phyloP scores from a whole-genome alignment of 92 coral and sea anemone genomes.

The Zoanthus sansibaricus region DNA sequence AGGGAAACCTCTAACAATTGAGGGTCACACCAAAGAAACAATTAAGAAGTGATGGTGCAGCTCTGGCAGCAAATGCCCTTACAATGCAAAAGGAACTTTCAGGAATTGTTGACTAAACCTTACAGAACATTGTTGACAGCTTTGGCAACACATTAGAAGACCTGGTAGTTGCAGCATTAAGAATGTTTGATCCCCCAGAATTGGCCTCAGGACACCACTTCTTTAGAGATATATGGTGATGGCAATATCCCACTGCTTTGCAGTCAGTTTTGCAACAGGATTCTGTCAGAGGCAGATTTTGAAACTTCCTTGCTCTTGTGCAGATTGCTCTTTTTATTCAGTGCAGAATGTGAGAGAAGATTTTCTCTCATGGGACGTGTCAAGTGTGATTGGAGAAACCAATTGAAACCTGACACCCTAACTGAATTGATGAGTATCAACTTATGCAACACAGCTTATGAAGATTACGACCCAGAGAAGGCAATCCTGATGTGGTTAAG shows the following conservation, averaged over 20 bases:
- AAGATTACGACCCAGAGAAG: slow-evolving; percentile 19
- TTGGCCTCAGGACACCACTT: slow-evolving; percentile 24
- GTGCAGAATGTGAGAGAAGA: slow-evolving; percentile 45
- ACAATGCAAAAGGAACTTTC: slow-evolving; percentile 26
- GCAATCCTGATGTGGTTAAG: slow-evolving; percentile 31
- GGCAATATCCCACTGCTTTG: slow-evolving; percentile 21
- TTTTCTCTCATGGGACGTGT: slow-evolving; percentile 36
- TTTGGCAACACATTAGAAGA: slow-evolving; percentile 11
- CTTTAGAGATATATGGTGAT: slow-evolving; percentile 19
- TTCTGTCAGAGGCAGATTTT: slow-evolving; percentile 1
- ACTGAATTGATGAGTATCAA: slow-evolving; percentile 16
- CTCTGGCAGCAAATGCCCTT: slow-evolving; percentile 26
- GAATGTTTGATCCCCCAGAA: slow-evolving; percentile 29
- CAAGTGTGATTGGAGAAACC: slow-evolving; percentile 40
- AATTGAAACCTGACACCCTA: slow-evolving; percentile 1
- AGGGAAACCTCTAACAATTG: slow-evolving; percentile 10
- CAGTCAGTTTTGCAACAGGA: slow-evolving; percentile 22
- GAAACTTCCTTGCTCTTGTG: slow-evolving; percentile 20
- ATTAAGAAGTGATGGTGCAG: slow-evolving; percentile 25
- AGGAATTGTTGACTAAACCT: slow-evolving; percentile 26
- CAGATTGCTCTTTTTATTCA: slow-evolving; percentile 26
- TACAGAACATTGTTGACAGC: slow-evolving; percentile 9
- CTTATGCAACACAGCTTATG: slow-evolving; percentile 15
- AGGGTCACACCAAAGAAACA: slow-evolving; percentile 35
- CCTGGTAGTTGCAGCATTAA: slow-evolving; percentile 17